Conservation (phyloP, 2,888 invertebrate genomes). For the Cephonodes hylas region DNA sequence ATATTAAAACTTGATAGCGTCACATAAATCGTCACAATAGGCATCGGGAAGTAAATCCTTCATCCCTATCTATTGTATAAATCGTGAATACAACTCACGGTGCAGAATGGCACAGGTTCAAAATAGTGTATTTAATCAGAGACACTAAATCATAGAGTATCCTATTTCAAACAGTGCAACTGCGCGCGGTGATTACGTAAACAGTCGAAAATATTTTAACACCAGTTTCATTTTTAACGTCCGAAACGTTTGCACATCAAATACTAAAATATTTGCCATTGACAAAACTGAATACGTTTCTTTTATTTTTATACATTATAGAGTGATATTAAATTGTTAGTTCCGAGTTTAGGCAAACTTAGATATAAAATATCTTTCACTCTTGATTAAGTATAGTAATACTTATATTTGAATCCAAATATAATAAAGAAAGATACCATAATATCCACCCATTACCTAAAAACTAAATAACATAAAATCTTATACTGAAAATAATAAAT, state of each 20-base stretch:
- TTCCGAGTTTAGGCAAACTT: not conserved
- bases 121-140: not conserved
- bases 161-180: not conserved
- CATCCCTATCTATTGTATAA: not conserved
- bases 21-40: not conserved
- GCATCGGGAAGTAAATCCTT: not conserved
- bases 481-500: too few relatives aligned
- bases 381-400: too few relatives aligned
- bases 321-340: not conserved
- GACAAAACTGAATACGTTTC: not conserved
- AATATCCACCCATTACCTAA: too few relatives aligned
- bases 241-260: not conserved
- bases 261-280: not conserved
- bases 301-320: not conserved
- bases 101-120: not conserved
- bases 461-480: too few relatives aligned
- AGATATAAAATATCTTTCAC: not conserved
- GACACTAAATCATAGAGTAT: not conserved
- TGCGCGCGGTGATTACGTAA: not conserved
- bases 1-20: not conserved
- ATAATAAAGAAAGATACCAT: too few relatives aligned
- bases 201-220: not conserved
- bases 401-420: too few relatives aligned
- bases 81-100: not conserved
- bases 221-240: not conserved